Conservation (phyloP, 2,888 invertebrate genomes). For the Fabriciana adippe region DNA sequence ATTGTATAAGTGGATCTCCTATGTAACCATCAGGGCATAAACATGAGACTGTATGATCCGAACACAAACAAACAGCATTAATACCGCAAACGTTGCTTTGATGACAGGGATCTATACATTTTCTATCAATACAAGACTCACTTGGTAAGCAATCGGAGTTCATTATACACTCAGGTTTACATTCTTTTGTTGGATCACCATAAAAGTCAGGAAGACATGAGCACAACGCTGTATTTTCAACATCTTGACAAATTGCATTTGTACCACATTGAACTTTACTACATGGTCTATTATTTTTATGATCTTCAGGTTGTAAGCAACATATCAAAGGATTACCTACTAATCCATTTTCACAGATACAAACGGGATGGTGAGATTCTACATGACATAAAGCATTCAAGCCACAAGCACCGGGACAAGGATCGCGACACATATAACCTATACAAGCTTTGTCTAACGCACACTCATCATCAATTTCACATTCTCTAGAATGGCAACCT, state of each 20-base stretch:
- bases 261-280: constrained; percentile 88
- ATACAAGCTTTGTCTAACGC: constrained; percentile 88
- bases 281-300: constrained; percentile 85
- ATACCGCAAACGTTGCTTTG: constrained; percentile 88
- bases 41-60: constrained; percentile 92
- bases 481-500: constrained; percentile 91
- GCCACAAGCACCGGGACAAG: constrained; percentile 92
- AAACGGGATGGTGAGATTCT: constrained; percentile 90
- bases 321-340: constrained; percentile 90
- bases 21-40: constrained; percentile 88
- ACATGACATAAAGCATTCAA: constrained; percentile 87
- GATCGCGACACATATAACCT: constrained; percentile 90
- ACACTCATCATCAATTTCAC: constrained; percentile 91
- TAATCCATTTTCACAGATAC: constrained; percentile 87
- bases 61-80: constrained; percentile 89
- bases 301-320: constrained; percentile 84
- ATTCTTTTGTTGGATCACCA: constrained; percentile 90
- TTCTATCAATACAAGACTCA: constrained; percentile 88
- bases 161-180: constrained; percentile 89
- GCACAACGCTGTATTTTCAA: constrained; percentile 87
- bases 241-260: constrained; percentile 89
- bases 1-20: constrained; percentile 91
- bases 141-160: constrained; percentile 90
- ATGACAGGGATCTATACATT: constrained; percentile 88
- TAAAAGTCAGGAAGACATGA: constrained; percentile 88